These are phyloP conservation scores for Mayetiola destructor DNA, from an alignment of 2,888 invertebrate genomes.

Conservation along the genomic window DNA sequence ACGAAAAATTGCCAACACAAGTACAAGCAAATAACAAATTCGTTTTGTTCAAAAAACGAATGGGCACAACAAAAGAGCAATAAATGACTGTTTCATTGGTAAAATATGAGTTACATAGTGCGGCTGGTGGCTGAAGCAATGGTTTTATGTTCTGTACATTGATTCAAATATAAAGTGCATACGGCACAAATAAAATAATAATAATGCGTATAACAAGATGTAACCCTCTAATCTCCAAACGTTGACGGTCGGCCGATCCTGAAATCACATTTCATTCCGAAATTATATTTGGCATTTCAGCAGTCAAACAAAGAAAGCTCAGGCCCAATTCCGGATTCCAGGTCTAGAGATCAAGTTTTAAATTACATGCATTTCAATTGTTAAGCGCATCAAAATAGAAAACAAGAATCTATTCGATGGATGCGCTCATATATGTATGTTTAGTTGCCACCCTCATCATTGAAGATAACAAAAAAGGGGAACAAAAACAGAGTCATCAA, in stretches of 20 bases:
- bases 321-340: no score
- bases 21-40: slow-evolving; percentile 1
- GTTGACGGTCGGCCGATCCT: not conserved
- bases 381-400: slow-evolving; percentile 4
- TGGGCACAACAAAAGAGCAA: slow-evolving; percentile 1
- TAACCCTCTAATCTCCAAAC: slow-evolving; percentile 11
- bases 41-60: not conserved
- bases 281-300: not conserved
- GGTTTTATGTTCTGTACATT: not conserved
- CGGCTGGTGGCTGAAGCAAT: no score
- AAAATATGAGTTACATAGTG: not conserved
- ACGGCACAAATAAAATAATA: not conserved
- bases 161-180: no score
- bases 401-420: not conserved
- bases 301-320: no score
- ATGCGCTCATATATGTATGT: not conserved
- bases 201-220: not conserved
- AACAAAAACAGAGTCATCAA: slow-evolving; percentile 8
- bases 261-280: not conserved
- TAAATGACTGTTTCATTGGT: not conserved
- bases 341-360: slow-evolving; percentile 5
- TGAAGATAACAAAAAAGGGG: not conserved
- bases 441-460: not conserved
- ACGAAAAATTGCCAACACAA: not conserved
- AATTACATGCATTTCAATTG: slow-evolving; percentile 11